phyloP scores from a whole-genome alignment of 2,113 vertebrate species.

The Podilymbus podiceps region DNA sequence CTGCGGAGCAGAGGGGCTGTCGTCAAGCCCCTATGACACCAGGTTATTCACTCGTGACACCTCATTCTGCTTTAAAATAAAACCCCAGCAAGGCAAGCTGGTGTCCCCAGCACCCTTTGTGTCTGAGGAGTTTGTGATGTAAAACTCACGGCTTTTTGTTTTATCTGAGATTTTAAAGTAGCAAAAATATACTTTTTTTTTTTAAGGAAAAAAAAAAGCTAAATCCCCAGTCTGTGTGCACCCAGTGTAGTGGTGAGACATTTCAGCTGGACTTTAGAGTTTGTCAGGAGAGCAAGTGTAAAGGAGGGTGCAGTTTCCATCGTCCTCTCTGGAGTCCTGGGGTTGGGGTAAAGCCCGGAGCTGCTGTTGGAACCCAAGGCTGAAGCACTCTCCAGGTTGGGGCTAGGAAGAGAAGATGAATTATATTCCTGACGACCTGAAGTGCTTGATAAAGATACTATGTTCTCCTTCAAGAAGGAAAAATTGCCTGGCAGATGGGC shows the following conservation, averaged over 20 bases:
- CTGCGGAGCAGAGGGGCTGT: not conserved
- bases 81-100: not conserved
- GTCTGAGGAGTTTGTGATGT: not conserved
- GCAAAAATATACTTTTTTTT: not conserved
- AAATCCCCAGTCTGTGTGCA: not conserved
- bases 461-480: not conserved
- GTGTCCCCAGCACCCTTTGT: not conserved
- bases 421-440: not conserved
- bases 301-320: not conserved
- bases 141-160: not conserved
- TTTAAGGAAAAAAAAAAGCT: not conserved
- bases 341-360: not conserved
- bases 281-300: not conserved
- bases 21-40: not conserved
- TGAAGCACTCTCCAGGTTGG: not conserved
- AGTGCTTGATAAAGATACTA: not conserved
- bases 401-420: not conserved
- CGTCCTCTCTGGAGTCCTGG: rapidly evolving
- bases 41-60: not conserved
- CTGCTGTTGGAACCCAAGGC: not conserved
- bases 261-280: not conserved
- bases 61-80: not conserved
- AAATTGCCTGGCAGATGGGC: not conserved
- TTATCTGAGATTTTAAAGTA: not conserved
- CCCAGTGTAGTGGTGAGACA: not conserved